phyloP scores from a whole-genome alignment of 1,140 invertebrate species.

The Ceratina australensis region DNA sequence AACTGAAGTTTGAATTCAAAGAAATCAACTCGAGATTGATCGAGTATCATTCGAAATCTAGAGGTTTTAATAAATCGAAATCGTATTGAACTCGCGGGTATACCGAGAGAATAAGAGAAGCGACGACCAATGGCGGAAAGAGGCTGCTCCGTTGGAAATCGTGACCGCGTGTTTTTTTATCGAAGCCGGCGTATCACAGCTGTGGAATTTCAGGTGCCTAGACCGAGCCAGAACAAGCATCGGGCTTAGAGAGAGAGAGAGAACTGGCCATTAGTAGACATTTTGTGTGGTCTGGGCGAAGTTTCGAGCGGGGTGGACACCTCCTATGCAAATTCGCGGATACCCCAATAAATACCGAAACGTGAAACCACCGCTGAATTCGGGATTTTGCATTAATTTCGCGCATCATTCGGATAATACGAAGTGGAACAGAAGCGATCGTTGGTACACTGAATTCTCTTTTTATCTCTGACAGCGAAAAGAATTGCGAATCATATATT shows the following conservation, averaged over 20 bases:
- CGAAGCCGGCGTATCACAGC: conserved; percentile 42
- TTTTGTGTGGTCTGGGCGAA: conserved; percentile 76
- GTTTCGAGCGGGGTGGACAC: conserved; percentile 54
- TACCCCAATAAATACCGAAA: conserved; percentile 78
- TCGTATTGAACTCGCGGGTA: not conserved
- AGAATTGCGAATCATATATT: too few species aligned
- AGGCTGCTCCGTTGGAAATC: conserved; percentile 12
- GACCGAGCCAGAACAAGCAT: conserved; percentile 2
- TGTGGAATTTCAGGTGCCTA: conserved; percentile 51
- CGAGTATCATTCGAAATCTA: not conserved
- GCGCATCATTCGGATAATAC: conserved; percentile 30
- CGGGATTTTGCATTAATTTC: conserved; percentile 73
- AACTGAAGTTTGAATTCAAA: too few species aligned
- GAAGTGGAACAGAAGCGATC: conserved; percentile 1
- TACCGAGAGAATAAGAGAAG: conserved; percentile 24
- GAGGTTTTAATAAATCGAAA: too few species aligned
- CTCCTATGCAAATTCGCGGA: conserved; percentile 76
- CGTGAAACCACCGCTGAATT: conserved; percentile 56
- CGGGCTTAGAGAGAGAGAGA: not conserved
- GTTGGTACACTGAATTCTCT: not conserved
- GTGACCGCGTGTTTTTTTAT: conserved; percentile 45
- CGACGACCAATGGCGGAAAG: conserved; percentile 22
- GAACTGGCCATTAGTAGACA: conserved; percentile 76
- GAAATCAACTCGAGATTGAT: not conserved
- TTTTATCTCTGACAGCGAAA: too few species aligned